These are phyloP conservation scores for Falco rusticolus DNA, from an alignment of 2,797 vertebrate genomes.

Conservation along the genomic window DNA sequence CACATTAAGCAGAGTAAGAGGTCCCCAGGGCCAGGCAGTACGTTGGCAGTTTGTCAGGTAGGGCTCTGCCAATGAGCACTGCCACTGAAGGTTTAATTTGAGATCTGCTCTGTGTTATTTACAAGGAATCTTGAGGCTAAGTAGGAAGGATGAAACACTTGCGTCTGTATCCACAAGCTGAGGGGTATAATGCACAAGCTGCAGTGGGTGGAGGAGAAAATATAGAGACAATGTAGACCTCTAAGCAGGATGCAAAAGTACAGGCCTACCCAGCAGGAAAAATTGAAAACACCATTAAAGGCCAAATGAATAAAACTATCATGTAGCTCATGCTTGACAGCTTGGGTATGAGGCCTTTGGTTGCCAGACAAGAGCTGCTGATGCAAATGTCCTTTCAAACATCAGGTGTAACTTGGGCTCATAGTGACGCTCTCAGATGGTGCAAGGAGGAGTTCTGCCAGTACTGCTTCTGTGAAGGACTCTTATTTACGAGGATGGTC, in stretches of 20 bases:
- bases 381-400: neutral
- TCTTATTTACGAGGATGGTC: neutral
- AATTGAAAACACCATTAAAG: neutral
- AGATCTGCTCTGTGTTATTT: neutral
- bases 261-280: neutral
- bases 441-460: neutral
- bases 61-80: neutral
- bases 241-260: neutral
- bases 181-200: neutral
- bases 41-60: slow-evolving; percentile 23
- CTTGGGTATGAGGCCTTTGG: neutral
- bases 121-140: neutral
- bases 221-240: neutral
- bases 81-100: neutral
- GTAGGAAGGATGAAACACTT: neutral
- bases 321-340: neutral
- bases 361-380: neutral
- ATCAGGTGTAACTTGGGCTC: neutral
- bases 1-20: neutral
- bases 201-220: neutral
- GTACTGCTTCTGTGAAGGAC: neutral
- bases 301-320: neutral
- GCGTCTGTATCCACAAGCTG: neutral
- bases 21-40: neutral
- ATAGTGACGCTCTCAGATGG: neutral